Base-by-base conservation (phyloP, 37 sponge, comb jelly and placozoan genomes). In the Eunapius fragilis region DNA sequence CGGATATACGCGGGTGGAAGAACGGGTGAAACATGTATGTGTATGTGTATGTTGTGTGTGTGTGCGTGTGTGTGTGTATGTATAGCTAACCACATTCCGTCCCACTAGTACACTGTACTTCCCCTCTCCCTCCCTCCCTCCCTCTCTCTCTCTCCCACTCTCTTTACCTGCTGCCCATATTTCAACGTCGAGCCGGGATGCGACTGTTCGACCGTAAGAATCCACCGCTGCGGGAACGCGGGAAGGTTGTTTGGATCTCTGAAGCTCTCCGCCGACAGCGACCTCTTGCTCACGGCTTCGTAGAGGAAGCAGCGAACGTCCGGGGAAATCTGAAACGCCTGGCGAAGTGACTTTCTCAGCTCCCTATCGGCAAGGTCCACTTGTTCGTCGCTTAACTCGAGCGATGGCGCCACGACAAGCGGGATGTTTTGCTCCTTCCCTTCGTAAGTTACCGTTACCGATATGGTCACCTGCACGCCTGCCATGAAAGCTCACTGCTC, bases 201-300 rank as follows among this genome's bases (percentile, higher is more conserved):
- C 3, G 68, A 67, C 2, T 25, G 48, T 27, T 85, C 90, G 32
- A 85, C 86, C 2, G 79, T 79, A 49, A 91, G 80, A 47, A 82
- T 82, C 91, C 91, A 91, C 69, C 86, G 77, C 24, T 36, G 76
- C 0, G 91, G 91, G 87, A 91, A 91, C n/a, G 31, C 22, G 2
- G 34, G 37, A 25, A 86, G 70, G 32, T 82, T 78, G 27, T 32
- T 70, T 0, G 90, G 90, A 19, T 91, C 91, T 71, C 91, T 68
- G 41, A 86, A 86, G 19, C 71, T 91, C 34, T 91, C 91, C 22
- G 77, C 76, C 9, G 80, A 76, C 79, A 91, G 74, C 10, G 69
- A 77, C 19, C 91, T 37, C 24, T 70, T 37, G 0, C 79, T 78
- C 79, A 83, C 83, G 13, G 87, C 83, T 32, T 91, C 91, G 45